Conservation (phyloP, 1,140 invertebrate genomes). For the Steinernema feltiae region DNA sequence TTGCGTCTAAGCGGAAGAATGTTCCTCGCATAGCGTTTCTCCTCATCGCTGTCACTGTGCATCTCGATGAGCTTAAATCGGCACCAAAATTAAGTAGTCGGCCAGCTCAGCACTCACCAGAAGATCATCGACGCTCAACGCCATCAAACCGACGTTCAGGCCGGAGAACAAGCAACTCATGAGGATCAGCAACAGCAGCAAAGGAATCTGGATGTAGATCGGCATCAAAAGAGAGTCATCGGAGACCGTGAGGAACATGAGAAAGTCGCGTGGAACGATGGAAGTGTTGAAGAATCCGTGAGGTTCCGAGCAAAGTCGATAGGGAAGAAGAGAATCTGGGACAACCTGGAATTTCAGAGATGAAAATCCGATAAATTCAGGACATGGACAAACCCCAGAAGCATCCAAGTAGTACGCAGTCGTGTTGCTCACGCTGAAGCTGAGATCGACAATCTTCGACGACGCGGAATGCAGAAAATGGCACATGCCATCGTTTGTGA, state of each 20-base stretch:
- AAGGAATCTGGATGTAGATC: not conserved
- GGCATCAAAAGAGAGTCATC: not conserved
- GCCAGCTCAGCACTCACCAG: not conserved
- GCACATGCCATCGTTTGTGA: too few relatives aligned
- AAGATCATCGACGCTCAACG: not conserved
- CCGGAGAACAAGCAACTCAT: not conserved
- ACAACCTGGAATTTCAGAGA: not conserved
- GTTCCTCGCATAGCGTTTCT: not conserved
- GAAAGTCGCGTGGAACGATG: not conserved
- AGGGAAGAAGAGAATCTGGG: not conserved
- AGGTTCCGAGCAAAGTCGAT: not conserved
- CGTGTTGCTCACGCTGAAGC: too few relatives aligned
- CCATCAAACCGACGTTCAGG: not conserved
- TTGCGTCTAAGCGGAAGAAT: not conserved
- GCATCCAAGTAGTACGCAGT: not conserved
- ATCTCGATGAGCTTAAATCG: not conserved
- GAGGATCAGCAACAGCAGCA: not conserved
- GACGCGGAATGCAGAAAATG: too few relatives aligned
- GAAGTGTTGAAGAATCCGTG: not conserved
- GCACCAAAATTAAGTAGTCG: not conserved
- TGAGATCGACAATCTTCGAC: too few relatives aligned
- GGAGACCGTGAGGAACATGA: not conserved
- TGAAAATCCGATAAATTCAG: not conserved
- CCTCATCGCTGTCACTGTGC: not conserved
- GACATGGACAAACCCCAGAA: not conserved